Evolutionary conservation across 2,888 invertebrate genomes (phyloP).

Genomic region (Tachina fera): DNA sequence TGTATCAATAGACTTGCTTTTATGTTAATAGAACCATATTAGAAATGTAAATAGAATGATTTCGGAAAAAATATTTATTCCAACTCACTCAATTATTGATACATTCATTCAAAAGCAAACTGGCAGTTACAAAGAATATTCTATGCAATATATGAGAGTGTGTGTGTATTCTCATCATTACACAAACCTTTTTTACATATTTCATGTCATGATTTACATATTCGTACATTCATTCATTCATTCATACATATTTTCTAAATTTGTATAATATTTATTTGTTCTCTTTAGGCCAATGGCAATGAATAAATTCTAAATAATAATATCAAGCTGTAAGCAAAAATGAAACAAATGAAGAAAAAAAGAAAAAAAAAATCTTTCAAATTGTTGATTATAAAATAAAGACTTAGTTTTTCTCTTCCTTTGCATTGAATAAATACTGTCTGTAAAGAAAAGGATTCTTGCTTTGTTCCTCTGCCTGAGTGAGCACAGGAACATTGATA

Average conservation of each 20-base stretch:
- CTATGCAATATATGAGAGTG: background rate
- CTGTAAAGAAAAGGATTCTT: no score
- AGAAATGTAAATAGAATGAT: conserved; percentile 29
- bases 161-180: no score
- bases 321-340: no score
- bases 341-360: no score
- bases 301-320: background rate
- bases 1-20: conserved; percentile 16
- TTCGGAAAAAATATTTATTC: background rate
- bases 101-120: background rate
- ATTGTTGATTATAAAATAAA: no score
- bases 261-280: background rate
- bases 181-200: background rate
- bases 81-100: conserved; percentile 24
- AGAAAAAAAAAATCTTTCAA: no score
- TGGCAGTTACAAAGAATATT: background rate
- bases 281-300: conserved; percentile 4
- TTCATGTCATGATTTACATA: background rate
- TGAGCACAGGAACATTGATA: no score
- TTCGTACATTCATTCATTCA: background rate
- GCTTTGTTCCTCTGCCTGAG: no score
- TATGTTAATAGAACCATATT: conserved; percentile 4
- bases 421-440: no score
- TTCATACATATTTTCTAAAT: background rate
- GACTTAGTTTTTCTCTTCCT: no score